Evolutionary conservation across 2,113 vertebrate genomes (phyloP), one percentile per base, ranked within the genome.

Genomic region (Nesoenas mayeri): DNA sequence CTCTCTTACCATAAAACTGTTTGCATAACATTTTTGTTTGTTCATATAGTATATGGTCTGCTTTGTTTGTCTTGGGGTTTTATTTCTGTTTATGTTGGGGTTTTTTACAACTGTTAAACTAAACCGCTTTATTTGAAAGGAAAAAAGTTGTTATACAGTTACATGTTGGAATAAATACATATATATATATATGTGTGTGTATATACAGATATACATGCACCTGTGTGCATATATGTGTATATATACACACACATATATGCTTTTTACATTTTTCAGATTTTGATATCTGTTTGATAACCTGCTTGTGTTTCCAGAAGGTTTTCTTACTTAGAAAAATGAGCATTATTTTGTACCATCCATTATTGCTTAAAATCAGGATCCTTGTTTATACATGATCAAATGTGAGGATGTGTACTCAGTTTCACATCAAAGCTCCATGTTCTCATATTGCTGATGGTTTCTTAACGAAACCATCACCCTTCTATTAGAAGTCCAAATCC

Each of bases 261-360:
- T 71, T 84, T 82, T 60, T 72, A 84, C 22, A 24, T 28, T 95
- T 95, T 79, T 42, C 80, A 86, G 62, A 79, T 94, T 96, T 96
- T 44, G 34, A 17, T 93, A 81, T 88, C 88, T 97, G 57, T 95
- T 97, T 71, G 80, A 67, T 89, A 91, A 94, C 80, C 91, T 95
- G 69, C 81, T 96, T 93, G 78, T 88, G 89, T 97, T 97, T 98
- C 94, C 96, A 94, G 96, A 97, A 97, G 95, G 81, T 96, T 97
- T 98, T 97, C 36, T 95, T 96, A 44, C 81, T 85, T 78, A 20
- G 94, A 80, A 96, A 97, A 96, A 95, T 87, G 28, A 91, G 56
- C 77, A 36, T 84, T 92, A 72, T 96, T 96, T 97, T 83, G 62
- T 94, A 77, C 58, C 51, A 84, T 95, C 67, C 57, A 17, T 88